Conservation (phyloP, 1,140 invertebrate genomes). For the Maconellicoccus hirsutus region DNA sequence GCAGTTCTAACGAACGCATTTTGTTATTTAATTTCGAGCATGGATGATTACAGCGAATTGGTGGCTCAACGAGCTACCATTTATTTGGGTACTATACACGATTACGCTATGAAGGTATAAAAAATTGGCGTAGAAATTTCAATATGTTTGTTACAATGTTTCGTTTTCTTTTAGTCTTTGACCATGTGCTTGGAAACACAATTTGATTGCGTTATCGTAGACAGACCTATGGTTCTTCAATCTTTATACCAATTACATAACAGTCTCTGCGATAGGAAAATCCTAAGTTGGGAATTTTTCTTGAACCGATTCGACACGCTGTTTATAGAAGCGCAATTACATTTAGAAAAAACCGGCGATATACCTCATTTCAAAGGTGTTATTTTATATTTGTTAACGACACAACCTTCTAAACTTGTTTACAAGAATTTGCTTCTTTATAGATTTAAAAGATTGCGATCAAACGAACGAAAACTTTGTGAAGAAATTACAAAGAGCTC, state of each 20-base stretch:
- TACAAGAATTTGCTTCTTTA: conserved; percentile 25
- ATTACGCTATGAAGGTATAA: conserved; percentile 59
- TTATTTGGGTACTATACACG: conserved; percentile 88
- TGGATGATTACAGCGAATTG: conserved; percentile 90
- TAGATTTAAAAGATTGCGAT: conserved; percentile 83
- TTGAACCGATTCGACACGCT: conserved; percentile 91
- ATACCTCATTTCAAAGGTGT: conserved; percentile 67
- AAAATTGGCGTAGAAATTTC: conserved; percentile 13
- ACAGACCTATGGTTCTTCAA: conserved; percentile 94
- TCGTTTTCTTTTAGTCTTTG: conserved; percentile 46
- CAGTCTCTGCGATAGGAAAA: conserved; percentile 75
- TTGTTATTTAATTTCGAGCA: conserved; percentile 88
- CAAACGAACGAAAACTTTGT: conserved; percentile 77
- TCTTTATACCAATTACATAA: conserved; percentile 90
- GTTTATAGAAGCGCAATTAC: conserved; percentile 89
- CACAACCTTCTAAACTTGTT: background rate
- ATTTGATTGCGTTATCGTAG: conserved; percentile 88
- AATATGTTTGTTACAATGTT: background rate
- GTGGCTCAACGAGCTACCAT: conserved; percentile 88
- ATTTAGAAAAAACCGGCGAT: conserved; percentile 68
- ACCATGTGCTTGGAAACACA: conserved; percentile 81
- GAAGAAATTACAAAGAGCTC: conserved; percentile 75
- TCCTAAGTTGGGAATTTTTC: conserved; percentile 97
- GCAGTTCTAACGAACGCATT: conserved; percentile 92
- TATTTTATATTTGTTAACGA: too few species aligned